Evolutionary conservation across 2,888 invertebrate genomes (phyloP).

Genomic region (Drosophila bunnanda): DNA sequence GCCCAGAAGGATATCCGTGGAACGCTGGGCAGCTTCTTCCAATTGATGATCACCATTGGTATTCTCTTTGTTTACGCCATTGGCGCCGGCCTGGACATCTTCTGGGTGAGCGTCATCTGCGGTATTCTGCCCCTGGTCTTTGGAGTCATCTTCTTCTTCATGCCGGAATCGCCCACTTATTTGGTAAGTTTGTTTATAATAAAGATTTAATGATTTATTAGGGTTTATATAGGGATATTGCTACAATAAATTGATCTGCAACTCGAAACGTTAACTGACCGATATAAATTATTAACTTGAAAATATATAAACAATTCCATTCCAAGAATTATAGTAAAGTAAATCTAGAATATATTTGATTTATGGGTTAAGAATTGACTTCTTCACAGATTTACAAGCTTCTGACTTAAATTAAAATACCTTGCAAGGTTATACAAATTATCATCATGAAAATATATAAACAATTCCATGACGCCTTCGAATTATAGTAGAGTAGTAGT

Average conservation of each 20-base stretch:
- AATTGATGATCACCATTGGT: slow-evolving; percentile 93
- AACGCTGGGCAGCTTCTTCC: slow-evolving; percentile 93
- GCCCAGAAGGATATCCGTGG: slow-evolving; percentile 93
- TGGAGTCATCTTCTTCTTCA: slow-evolving; percentile 89
- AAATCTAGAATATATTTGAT: too few relatives aligned
- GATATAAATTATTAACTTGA: too few relatives aligned
- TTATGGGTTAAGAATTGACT: too few relatives aligned
- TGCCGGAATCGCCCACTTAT: slow-evolving; percentile 94
- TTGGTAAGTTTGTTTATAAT: slow-evolving; percentile 85
- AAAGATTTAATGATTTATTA: too few relatives aligned
- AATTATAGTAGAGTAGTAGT: neutral
- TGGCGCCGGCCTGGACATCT: slow-evolving; percentile 84
- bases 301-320: too few relatives aligned
- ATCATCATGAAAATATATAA: neutral
- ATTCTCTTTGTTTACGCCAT: slow-evolving; percentile 91
- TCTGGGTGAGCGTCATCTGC: slow-evolving; percentile 81
- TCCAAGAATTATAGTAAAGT: too few relatives aligned
- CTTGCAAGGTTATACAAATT: too few relatives aligned
- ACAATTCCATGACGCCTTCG: neutral
- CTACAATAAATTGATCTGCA: too few relatives aligned
- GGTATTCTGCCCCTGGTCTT: slow-evolving; percentile 87
- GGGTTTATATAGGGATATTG: neutral
- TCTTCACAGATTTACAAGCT: too few relatives aligned
- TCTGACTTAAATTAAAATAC: too few relatives aligned
- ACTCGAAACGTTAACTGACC: too few relatives aligned